phyloP scores from a whole-genome alignment of 2,888 invertebrate species.

The Drosophila suboccidentalis region DNA sequence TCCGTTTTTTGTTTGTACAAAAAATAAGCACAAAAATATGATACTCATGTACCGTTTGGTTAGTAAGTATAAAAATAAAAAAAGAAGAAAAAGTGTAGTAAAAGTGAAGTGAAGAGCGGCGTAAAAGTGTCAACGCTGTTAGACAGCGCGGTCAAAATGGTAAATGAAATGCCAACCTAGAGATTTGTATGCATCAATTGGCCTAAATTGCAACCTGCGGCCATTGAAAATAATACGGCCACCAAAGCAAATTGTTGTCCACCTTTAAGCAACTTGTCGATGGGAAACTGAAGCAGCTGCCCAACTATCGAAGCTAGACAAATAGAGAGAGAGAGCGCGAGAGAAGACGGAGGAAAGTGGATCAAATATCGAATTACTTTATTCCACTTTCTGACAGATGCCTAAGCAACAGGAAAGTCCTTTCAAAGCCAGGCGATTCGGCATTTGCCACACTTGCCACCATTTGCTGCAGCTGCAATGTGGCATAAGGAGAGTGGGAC shows the following conservation, averaged over 20 bases:
- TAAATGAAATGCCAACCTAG: conserved; percentile 34
- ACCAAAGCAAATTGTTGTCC: conserved; percentile 4
- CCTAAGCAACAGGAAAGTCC: conserved; percentile 10
- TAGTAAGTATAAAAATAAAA: too few relatives aligned
- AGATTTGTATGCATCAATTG: conserved; percentile 27
- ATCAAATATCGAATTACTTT: conserved; percentile 21
- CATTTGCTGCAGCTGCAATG: conserved; percentile 14
- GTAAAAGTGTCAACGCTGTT: conserved; percentile 53
- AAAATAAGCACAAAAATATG: neutral
- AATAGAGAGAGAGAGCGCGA: neutral
- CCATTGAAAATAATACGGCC: conserved; percentile 7
- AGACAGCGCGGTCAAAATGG: conserved; percentile 50
- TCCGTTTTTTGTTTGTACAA: neutral
- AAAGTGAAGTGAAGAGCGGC: conserved; percentile 25
- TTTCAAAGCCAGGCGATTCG: neutral
- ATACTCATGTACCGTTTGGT: too few relatives aligned
- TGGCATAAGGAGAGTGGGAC: neutral
- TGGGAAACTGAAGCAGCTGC: conserved; percentile 10
- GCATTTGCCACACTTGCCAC: conserved; percentile 5
- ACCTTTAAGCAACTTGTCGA: neutral
- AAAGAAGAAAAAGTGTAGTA: too few relatives aligned
- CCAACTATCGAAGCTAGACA: conserved; percentile 2
- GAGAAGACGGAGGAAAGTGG: neutral
- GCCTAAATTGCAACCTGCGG: conserved; percentile 1
- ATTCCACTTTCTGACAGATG: conserved; percentile 10